A percentile compares a stretch with the other conserved stretches of the same genome.
Conservation (phyloP, 2,888 invertebrate genomes). For the Ceratothoa steindachneri region DNA sequence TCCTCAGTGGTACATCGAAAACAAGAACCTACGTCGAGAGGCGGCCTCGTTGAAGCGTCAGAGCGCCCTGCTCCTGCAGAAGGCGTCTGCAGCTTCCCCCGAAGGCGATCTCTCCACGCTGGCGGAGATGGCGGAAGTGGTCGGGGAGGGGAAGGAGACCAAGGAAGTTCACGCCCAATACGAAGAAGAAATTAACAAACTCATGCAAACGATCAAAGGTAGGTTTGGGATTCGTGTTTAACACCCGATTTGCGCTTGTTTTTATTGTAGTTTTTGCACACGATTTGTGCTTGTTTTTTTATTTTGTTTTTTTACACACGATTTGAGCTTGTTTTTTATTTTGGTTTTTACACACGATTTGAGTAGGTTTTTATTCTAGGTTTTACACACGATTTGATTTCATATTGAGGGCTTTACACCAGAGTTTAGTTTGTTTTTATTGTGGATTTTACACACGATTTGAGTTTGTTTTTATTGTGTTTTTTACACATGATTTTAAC, state of each 20-base stretch:
- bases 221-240: background rate
- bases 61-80: slow-evolving; percentile 64
- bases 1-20: slow-evolving; percentile 76
- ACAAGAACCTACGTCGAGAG: slow-evolving; percentile 59
- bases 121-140: slow-evolving; percentile 54
- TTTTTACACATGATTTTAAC: too few species aligned
- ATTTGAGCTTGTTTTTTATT: too few species aligned
- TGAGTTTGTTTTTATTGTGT: too few species aligned
- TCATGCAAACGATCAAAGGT: slow-evolving; percentile 34
- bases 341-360: too few species aligned
- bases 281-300: too few species aligned
- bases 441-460: too few species aligned
- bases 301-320: too few species aligned
- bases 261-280: too few species aligned
- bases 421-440: too few species aligned
- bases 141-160: slow-evolving; percentile 54
- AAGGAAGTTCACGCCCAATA: slow-evolving; percentile 33
- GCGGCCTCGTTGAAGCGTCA: slow-evolving; percentile 57
- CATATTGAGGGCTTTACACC: too few species aligned
- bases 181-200: slow-evolving; percentile 28
- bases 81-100: slow-evolving; percentile 59
- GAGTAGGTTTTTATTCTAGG: too few species aligned
- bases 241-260: background rate
- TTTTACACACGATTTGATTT: too few species aligned
- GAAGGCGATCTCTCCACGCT: slow-evolving; percentile 51